A percentile compares a stretch with the other conserved stretches of the same genome.
These are phyloP conservation scores for Parasteatoda lunata DNA, from an alignment of 2,888 invertebrate genomes.

Conservation along the genomic window DNA sequence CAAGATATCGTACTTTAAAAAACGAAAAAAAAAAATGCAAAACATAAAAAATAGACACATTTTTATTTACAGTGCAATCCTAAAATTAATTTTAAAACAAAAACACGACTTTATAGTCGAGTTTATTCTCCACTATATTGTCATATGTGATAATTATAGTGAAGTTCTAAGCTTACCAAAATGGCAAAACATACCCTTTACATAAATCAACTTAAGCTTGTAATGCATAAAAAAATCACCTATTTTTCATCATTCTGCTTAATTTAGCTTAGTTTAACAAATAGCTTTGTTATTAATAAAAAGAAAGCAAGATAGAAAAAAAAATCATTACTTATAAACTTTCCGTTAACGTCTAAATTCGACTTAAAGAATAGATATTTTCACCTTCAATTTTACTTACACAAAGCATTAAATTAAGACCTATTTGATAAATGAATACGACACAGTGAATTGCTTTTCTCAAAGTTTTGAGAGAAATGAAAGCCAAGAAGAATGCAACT, in stretches of 20 bases:
- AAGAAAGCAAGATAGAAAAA: too few species aligned
- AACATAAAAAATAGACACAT: neutral
- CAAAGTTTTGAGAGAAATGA: neutral
- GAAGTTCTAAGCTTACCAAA: neutral
- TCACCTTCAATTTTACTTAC: too few species aligned
- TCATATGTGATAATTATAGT: neutral
- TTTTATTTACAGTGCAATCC: neutral
- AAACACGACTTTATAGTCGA: neutral
- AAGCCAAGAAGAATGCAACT: neutral
- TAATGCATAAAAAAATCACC: too few species aligned
- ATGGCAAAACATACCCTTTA: too few species aligned
- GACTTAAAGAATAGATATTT: too few species aligned
- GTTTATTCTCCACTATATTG: neutral
- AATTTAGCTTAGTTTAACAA: too few species aligned
- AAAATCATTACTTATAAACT: too few species aligned
- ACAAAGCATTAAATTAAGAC: neutral
- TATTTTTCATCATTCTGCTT: too few species aligned
- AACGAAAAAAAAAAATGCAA: too few species aligned
- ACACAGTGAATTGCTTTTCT: neutral
- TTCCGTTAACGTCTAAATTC: too few species aligned
- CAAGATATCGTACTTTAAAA: neutral
- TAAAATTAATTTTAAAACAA: neutral
- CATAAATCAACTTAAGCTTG: too few species aligned
- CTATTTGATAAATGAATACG: neutral
- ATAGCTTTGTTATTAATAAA: too few species aligned